Base-by-base conservation (phyloP, 1,140 invertebrate species). In the Magallana gigas region DNA sequence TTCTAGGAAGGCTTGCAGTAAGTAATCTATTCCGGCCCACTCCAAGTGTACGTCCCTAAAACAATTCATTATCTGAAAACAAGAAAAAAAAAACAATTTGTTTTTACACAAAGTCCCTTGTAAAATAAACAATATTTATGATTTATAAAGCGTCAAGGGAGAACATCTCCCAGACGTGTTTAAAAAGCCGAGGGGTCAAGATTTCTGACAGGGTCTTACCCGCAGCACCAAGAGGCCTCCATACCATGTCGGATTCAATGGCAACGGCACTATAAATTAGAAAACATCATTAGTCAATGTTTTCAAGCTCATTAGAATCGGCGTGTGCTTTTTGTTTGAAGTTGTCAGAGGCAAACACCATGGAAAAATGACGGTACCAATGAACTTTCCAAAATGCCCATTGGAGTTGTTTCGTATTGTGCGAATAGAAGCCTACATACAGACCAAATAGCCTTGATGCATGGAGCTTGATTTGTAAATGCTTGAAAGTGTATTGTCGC, bases 211-310 rank as follows among this genome's bases (percentile, higher is more conserved):
- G 23, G 68, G 68, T 76, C 68, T 12, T 12, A 76, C 18, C 68
- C 68, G 23, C 23, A 76, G 18, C 68, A 29, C 23, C 18, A 29
- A 36, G 11, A 36, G 68, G 68, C 36, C 68, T 29, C 68, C 23
- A 23, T 29, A 9, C 68, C 68, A 76, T 29, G 23, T 29, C 68
- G 36, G 68, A 29, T 76, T 76, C 68, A 76, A 76, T 76, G 68
- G 68, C 68, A 76, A 76, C 18, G 68, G 68, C 68, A 76, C 68
- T 29, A 76, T 76, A 76, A 76, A 76, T 76, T 76, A 76, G 23
- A 29, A 76, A 76, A 76, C 68, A 76, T 76, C 68, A 76, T 76
- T 76, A 76, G 68, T 76, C 68, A 76, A 76, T 76, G 68, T 76
- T 76, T 76, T 76, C 68, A 36, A 76, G 68, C 68, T 76, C 68